These are phyloP conservation scores for Periophthalmodon schlosseri DNA, from an alignment of 2,113 vertebrate species.

Conservation along the genomic window DNA sequence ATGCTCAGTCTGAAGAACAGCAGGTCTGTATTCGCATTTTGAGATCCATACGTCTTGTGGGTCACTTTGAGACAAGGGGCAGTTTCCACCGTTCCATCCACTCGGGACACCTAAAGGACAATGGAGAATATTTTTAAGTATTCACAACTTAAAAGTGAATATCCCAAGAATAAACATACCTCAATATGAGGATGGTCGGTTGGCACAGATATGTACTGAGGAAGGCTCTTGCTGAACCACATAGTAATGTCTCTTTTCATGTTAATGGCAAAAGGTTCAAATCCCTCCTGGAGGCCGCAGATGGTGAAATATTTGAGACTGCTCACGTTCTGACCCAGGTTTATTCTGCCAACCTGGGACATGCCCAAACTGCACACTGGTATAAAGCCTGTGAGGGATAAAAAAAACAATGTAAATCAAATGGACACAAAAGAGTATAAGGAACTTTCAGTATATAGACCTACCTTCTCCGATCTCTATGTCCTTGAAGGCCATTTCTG, in stretches of 20 bases:
- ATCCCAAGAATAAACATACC: conserved; percentile 64
- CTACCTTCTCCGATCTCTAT: conserved; percentile 80
- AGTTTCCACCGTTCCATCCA: conserved; percentile 89
- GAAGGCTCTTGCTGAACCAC: conserved; percentile 96
- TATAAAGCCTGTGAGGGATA: conserved; percentile 73
- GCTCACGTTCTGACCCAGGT: conserved; percentile 90
- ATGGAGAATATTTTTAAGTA: background rate
- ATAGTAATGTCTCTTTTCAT: conserved; percentile 92
- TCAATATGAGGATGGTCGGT: conserved; percentile 86
- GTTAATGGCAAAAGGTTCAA: conserved; percentile 94
- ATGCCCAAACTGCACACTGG: conserved; percentile 89
- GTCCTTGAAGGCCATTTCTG: conserved; percentile 84
- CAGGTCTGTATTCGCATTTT: conserved; percentile 88
- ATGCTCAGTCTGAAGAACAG: conserved; percentile 89
- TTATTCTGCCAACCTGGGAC: conserved; percentile 87
- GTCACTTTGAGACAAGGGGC: conserved; percentile 87
- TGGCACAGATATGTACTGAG: conserved; percentile 82
- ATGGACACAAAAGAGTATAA: conserved; percentile 1
- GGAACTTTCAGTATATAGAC: background rate
- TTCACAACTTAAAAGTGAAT: background rate
- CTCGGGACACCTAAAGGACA: conserved; percentile 80
- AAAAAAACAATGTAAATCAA: conserved; percentile 1
- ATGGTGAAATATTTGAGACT: conserved; percentile 90
- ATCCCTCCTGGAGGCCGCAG: conserved; percentile 95
- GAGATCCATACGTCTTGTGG: conserved; percentile 87